These are phyloP conservation scores for Phalloptychus januarius DNA, from an alignment of 2,797 vertebrate species.

Conservation along the genomic window DNA sequence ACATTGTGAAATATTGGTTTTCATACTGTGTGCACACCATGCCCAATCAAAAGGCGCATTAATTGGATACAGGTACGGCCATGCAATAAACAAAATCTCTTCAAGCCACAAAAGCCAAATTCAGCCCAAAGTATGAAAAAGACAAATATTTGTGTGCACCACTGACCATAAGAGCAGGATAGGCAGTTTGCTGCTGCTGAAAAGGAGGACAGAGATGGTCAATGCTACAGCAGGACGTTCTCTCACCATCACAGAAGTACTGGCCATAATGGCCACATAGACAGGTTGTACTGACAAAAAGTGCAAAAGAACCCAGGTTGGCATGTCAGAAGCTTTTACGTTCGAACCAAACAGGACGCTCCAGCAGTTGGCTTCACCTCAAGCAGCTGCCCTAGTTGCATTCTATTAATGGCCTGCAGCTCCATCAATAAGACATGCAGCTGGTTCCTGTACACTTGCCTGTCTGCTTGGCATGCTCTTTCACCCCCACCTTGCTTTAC, in stretches of 20 bases:
- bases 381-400: constrained; percentile 79
- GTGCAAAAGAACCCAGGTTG: constrained; percentile 15
- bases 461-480: constrained; percentile 67
- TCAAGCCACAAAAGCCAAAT: constrained; percentile 46
- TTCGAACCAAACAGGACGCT: constrained; percentile 49
- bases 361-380: constrained; percentile 57
- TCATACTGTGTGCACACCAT: background rate
- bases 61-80: constrained; percentile 35
- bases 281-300: constrained; percentile 3
- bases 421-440: constrained; percentile 83
- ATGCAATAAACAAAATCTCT: constrained; percentile 50
- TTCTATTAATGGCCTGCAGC: constrained; percentile 79
- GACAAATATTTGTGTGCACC: constrained; percentile 41
- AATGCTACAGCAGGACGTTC: constrained; percentile 23
- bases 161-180: constrained; percentile 76
- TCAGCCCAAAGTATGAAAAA: constrained; percentile 34
- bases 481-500: constrained; percentile 77
- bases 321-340: constrained; percentile 15
- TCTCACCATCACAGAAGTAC: constrained; percentile 6
- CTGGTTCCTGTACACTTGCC: constrained; percentile 71
- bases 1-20: background rate
- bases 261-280: constrained; percentile 6
- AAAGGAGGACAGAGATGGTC: constrained; percentile 45
- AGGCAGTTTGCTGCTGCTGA: constrained; percentile 74
- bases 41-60: constrained; percentile 12